Conservation (phyloP, 2,113 vertebrate genomes). For the Acanthochromis polyacanthus region DNA sequence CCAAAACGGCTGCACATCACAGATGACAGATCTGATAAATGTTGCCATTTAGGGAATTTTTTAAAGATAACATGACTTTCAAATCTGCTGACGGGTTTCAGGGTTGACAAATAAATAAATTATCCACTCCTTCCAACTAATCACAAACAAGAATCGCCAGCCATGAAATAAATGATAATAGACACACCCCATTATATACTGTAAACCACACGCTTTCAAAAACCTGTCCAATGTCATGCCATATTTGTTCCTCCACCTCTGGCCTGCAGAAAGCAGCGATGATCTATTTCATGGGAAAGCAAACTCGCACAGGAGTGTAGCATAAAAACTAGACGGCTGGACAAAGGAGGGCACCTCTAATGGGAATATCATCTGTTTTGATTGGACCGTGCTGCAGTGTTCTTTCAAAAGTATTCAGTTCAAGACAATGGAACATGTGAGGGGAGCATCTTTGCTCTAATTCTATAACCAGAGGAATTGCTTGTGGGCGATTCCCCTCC, state of each 20-base stretch:
- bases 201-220: not conserved
- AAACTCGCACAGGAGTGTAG: slow-evolving; percentile 33
- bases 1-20: too few relatives aligned
- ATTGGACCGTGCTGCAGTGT: slow-evolving; percentile 4
- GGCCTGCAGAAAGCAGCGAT: slow-evolving; percentile 40
- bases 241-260: slow-evolving; percentile 25
- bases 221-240: not conserved
- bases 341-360: slow-evolving; percentile 27
- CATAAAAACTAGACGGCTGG: slow-evolving; percentile 23
- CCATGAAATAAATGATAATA: not conserved
- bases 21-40: too few relatives aligned
- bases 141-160: not conserved
- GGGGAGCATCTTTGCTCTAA: slow-evolving; percentile 3
- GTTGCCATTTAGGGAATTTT: too few relatives aligned
- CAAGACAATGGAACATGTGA: slow-evolving; percentile 1
- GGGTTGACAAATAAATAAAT: not conserved
- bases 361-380: slow-evolving; percentile 52
- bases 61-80: too few relatives aligned
- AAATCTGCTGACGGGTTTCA: too few relatives aligned
- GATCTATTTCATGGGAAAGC: slow-evolving; percentile 50
- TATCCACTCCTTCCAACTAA: not conserved
- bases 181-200: not conserved
- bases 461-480: not conserved
- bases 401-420: slow-evolving; percentile 5
- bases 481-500: not conserved